Evolutionary conservation across 2,888 invertebrate genomes (phyloP).

Genomic region (Ophioninae sp.): DNA sequence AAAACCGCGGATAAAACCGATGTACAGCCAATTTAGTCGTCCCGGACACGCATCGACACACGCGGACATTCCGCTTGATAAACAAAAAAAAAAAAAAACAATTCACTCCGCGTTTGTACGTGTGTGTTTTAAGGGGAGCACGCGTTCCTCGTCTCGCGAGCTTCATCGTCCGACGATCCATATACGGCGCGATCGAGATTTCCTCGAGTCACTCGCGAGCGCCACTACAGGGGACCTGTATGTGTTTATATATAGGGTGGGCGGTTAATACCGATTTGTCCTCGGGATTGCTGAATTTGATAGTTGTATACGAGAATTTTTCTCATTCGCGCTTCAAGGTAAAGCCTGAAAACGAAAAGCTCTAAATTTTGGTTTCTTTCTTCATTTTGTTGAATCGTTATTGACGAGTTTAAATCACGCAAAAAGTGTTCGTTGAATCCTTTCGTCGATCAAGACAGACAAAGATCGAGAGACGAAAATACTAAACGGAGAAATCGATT

Average conservation of each 20-base stretch:
- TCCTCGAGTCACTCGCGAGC: constrained; percentile 57
- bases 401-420: too few relatives aligned
- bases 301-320: too few relatives aligned
- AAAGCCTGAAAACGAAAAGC: too few relatives aligned
- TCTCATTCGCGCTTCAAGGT: too few relatives aligned
- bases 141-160: constrained; percentile 41
- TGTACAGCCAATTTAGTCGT: constrained; percentile 38
- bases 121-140: constrained; percentile 17
- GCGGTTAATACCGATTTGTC: too few relatives aligned
- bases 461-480: not conserved
- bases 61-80: constrained; percentile 10
- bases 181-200: constrained; percentile 62
- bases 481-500: too few relatives aligned
- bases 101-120: not conserved
- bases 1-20: constrained; percentile 47
- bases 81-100: constrained; percentile 18
- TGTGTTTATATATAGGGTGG: not conserved
- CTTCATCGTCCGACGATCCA: constrained; percentile 62
- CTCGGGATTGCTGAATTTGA: too few relatives aligned
- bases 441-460: not conserved
- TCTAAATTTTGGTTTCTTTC: too few relatives aligned
- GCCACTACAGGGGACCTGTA: constrained; percentile 33
- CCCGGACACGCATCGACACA: not conserved
- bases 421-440: too few relatives aligned
- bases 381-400: too few relatives aligned